phyloP scores from a whole-genome alignment of 2,888 invertebrate genomes.

The Hecatera dysodea region DNA sequence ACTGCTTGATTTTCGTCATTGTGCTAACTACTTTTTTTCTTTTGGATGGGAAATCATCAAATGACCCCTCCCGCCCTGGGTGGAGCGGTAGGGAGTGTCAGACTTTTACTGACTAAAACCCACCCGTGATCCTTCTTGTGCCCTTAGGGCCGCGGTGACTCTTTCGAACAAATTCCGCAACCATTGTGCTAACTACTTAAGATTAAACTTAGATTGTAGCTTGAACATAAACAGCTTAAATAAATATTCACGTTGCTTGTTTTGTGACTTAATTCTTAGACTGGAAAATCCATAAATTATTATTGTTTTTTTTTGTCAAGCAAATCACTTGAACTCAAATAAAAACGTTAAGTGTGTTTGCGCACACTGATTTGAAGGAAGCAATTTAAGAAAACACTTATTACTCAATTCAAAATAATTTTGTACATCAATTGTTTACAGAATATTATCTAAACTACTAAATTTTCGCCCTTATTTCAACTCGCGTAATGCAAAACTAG shows the following conservation, averaged over 20 bases:
- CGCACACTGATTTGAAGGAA: background rate
- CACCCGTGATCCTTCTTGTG: no score
- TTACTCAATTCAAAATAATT: background rate
- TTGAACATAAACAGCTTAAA: background rate
- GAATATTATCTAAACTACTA: background rate
- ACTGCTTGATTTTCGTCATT: conserved; percentile 33
- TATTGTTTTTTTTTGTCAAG: background rate
- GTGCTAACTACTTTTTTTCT: background rate
- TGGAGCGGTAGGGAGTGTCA: no score
- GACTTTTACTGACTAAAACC: no score
- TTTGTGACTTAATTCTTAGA: background rate
- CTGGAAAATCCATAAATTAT: background rate
- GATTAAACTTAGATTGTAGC: no score
- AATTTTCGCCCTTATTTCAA: background rate
- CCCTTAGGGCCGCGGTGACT: no score
- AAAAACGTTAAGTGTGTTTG: conserved; percentile 1
- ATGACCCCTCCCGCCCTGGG: no score
- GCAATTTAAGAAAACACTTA: background rate
- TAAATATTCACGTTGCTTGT: conserved; percentile 2
- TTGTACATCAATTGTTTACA: background rate
- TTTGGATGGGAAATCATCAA: no score
- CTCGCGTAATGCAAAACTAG: background rate
- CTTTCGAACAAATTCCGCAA: no score
- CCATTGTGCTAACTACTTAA: background rate
- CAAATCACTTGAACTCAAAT: background rate